Evolutionary conservation across 1,140 invertebrate species (phyloP).

Genomic region (Apis laboriosa): DNA sequence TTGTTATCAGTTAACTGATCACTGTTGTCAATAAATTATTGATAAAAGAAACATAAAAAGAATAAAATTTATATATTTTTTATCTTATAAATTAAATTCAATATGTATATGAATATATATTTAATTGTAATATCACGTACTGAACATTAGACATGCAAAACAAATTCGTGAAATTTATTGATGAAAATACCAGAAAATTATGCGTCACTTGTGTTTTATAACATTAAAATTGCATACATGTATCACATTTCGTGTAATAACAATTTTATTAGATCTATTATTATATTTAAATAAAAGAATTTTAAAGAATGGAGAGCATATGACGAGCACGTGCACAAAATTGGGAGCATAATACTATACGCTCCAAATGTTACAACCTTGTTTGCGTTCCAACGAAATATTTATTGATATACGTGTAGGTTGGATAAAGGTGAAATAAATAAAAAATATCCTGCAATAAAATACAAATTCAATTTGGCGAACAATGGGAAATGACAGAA

Average conservation of each 20-base stretch:
- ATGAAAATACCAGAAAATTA: not conserved
- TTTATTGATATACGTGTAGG: conserved; percentile 4
- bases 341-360: not conserved
- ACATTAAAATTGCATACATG: not conserved
- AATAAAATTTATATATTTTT: no score
- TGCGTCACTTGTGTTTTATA: not conserved
- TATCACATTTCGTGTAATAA: not conserved
- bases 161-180: not conserved
- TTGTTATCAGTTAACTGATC: no score
- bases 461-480: not conserved
- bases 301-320: not conserved
- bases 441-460: not conserved
- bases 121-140: no score
- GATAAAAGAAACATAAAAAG: no score
- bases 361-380: not conserved
- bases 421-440: not conserved
- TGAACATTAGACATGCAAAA: not conserved
- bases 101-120: no score
- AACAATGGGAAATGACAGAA: not conserved
- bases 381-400: not conserved
- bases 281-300: not conserved
- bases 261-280: not conserved
- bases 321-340: not conserved
- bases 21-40: no score
- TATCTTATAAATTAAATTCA: no score